phyloP scores from a whole-genome alignment of 2,888 invertebrate genomes.

The Lumbricus terrestris region DNA sequence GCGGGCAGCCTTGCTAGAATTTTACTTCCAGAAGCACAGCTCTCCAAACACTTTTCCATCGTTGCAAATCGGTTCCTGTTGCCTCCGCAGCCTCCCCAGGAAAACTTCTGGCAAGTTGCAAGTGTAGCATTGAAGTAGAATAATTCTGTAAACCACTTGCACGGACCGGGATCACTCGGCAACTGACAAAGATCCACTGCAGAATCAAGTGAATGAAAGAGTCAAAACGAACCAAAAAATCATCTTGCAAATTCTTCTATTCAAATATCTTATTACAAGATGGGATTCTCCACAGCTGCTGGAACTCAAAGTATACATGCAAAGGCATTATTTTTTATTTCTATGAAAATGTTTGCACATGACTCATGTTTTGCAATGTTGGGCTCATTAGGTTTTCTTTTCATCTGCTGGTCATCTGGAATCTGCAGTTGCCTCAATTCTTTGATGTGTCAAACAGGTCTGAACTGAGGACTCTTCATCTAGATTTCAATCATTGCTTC shows the following conservation, averaged over 20 bases:
- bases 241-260: neutral
- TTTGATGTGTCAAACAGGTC: too few species aligned
- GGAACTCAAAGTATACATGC: too few species aligned
- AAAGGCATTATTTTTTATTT: too few species aligned
- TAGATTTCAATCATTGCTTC: too few species aligned
- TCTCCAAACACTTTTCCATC: constrained; percentile 27
- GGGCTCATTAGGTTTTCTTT: too few species aligned
- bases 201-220: neutral
- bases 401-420: too few species aligned
- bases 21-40: constrained; percentile 21
- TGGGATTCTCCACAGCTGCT: too few species aligned
- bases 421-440: too few species aligned
- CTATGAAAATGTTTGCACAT: too few species aligned
- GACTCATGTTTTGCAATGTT: too few species aligned
- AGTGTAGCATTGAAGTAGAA: constrained; percentile 36
- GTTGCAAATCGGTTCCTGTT: constrained; percentile 36
- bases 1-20: neutral
- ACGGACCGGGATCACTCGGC: constrained; percentile 60
- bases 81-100: constrained; percentile 36
- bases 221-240: neutral
- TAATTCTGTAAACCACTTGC: constrained; percentile 51
- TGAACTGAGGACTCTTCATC: too few species aligned
- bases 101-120: constrained; percentile 36
- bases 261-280: too few species aligned
- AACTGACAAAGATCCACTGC: constrained; percentile 28